Evolutionary conservation across 2,888 invertebrate genomes (phyloP).

Genomic region (Volucella inflata): DNA sequence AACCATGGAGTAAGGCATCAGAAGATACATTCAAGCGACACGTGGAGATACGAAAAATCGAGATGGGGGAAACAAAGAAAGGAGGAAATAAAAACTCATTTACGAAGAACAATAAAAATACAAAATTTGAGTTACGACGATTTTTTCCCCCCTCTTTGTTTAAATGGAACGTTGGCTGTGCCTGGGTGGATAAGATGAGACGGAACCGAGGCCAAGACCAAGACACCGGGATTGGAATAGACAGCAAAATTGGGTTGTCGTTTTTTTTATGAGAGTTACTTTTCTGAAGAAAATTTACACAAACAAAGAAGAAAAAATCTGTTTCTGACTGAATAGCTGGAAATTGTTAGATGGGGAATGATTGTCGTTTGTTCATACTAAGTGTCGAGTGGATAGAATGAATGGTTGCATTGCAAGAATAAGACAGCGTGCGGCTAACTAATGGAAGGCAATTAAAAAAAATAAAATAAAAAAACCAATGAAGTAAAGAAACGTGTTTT

Average conservation of each 20-base stretch:
- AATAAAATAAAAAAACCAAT: not conserved
- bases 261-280: slow-evolving; percentile 14
- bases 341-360: slow-evolving; percentile 55
- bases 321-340: slow-evolving; percentile 39
- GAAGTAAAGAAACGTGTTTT: slow-evolving; percentile 12
- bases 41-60: slow-evolving; percentile 15
- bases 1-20: slow-evolving; percentile 41
- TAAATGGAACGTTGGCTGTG: slow-evolving; percentile 22
- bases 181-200: not conserved
- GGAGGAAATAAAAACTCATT: slow-evolving; percentile 17
- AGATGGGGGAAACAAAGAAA: slow-evolving; percentile 2
- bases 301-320: slow-evolving; percentile 18
- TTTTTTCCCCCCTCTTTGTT: slow-evolving; percentile 8
- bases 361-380: slow-evolving; percentile 44
- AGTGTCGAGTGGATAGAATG: slow-evolving; percentile 36
- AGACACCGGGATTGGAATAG: too few species aligned
- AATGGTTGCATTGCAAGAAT: slow-evolving; percentile 48
- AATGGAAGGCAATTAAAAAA: slow-evolving; percentile 68
- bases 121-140: slow-evolving; percentile 58
- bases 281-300: not conserved
- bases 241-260: too few species aligned
- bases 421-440: slow-evolving; percentile 28
- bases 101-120: slow-evolving; percentile 58
- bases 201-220: slow-evolving; percentile 6
- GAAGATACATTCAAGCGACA: slow-evolving; percentile 22